These are phyloP conservation scores for Creontiades dilutus DNA, from an alignment of 2,888 invertebrate species.

Conservation along the genomic window DNA sequence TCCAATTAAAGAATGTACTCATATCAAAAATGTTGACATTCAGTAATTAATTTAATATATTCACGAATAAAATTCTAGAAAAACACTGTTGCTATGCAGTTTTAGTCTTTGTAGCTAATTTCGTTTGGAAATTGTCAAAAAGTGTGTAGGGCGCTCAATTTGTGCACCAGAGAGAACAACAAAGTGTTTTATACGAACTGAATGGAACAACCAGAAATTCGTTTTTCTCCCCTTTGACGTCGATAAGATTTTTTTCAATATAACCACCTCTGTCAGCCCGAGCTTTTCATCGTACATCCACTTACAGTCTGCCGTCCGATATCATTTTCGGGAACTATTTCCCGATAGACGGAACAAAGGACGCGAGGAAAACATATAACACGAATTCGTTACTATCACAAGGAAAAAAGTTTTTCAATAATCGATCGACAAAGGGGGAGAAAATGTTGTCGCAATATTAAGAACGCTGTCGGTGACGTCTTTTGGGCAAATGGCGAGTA, in stretches of 20 bases:
- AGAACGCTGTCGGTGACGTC: neutral
- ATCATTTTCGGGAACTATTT: neutral
- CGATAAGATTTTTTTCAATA: neutral
- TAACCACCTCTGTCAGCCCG: neutral
- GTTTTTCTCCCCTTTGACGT: neutral
- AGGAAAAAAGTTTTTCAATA: neutral
- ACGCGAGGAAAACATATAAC: neutral
- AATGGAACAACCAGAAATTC: neutral
- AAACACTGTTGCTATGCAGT: no score
- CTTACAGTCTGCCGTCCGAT: neutral
- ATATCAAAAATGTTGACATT: no score
- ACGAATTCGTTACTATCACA: neutral
- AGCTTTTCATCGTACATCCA: no score
- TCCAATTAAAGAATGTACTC: no score
- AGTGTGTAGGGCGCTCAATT: no score
- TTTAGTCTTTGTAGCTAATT: no score
- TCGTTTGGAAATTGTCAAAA: no score
- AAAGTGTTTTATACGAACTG: neutral
- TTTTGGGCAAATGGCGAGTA: neutral
- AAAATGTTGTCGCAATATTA: neutral
- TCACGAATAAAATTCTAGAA: no score
- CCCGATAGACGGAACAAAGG: neutral
- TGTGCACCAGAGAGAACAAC: no score
- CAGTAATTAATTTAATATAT: no score
- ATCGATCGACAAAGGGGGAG: neutral